These are phyloP conservation scores for Micromys minutus DNA, from an alignment of 2,113 vertebrate genomes.

Conservation along the genomic window DNA sequence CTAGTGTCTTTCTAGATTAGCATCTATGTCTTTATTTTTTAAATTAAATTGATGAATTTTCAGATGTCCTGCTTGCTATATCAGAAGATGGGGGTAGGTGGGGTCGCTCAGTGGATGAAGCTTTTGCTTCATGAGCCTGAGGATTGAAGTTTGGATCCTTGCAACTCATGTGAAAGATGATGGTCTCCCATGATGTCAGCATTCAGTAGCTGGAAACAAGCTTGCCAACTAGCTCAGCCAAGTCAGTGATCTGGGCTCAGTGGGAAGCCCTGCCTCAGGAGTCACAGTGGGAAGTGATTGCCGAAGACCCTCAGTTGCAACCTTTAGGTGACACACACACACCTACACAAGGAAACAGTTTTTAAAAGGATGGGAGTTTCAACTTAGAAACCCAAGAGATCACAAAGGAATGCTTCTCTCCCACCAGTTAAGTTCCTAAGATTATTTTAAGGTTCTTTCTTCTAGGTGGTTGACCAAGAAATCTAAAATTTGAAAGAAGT, in stretches of 20 bases:
- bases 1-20: neutral
- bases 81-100: neutral
- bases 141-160: neutral
- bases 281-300: no score
- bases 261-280: neutral
- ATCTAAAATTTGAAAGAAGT: neutral
- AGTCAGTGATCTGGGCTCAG: no score
- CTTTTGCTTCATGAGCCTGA: neutral
- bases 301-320: no score
- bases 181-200: neutral
- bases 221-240: neutral
- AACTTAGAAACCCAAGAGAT: neutral
- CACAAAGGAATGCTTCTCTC: neutral
- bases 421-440: neutral
- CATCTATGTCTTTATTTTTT: neutral
- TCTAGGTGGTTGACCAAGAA: neutral
- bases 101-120: neutral
- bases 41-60: neutral
- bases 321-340: neutral
- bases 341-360: neutral
- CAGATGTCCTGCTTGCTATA: neutral
- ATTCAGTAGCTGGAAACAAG: neutral
- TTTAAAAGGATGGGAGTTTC: neutral
- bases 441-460: neutral
- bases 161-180: neutral